phyloP scores from a whole-genome alignment of 2,113 vertebrate species.

The Entomyzon cyanotis region DNA sequence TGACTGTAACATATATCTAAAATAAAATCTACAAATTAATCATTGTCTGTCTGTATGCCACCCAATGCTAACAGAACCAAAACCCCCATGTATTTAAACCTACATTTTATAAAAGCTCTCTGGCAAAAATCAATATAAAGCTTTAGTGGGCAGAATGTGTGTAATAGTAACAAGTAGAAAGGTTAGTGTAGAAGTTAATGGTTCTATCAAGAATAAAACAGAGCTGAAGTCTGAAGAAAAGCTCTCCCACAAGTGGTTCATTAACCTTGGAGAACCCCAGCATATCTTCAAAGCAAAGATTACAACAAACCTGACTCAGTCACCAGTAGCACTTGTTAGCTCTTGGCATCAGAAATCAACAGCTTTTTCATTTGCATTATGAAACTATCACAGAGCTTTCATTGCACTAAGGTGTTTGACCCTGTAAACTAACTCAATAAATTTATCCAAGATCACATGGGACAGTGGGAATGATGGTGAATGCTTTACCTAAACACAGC shows the following conservation, averaged over 20 bases:
- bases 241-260: conserved; percentile 91
- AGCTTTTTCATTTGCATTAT: conserved; percentile 36
- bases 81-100: conserved; percentile 66
- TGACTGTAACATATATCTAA: conserved; percentile 7
- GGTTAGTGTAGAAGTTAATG: conserved; percentile 92
- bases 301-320: conserved; percentile 69
- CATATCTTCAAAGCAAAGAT: conserved; percentile 76
- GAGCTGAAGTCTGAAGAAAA: conserved; percentile 90
- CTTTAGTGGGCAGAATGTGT: conserved; percentile 88
- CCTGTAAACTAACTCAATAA: neutral
- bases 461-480: neutral
- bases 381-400: neutral
- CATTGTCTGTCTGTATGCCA: conserved; percentile 40
- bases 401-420: neutral
- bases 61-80: conserved; percentile 38
- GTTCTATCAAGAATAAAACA: conserved; percentile 92
- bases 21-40: conserved; percentile 65
- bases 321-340: conserved; percentile 61
- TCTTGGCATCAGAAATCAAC: conserved; percentile 29
- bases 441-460: neutral
- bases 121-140: conserved; percentile 86
- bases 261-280: conserved; percentile 90
- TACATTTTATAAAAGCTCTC: conserved; percentile 74
- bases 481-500: neutral
- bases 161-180: conserved; percentile 89